Evolutionary conservation across 1,140 invertebrate genomes (phyloP).

Genomic region (Drepana arcuata): DNA sequence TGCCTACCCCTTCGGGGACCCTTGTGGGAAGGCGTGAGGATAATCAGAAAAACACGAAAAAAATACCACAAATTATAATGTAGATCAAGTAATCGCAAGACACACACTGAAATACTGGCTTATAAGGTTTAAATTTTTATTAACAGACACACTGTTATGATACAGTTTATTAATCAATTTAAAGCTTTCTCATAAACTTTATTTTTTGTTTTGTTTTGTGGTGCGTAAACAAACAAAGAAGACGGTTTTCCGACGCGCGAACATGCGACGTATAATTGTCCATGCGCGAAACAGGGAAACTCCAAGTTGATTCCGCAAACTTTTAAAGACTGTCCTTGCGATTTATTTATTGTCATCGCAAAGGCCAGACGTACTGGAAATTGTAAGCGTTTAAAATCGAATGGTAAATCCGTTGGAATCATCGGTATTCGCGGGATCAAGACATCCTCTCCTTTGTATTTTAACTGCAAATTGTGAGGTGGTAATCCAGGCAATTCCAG

Average conservation of each 20-base stretch:
- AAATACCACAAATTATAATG: no score
- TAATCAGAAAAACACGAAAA: no score
- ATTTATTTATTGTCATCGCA: slow-evolving; percentile 69
- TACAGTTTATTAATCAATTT: neutral
- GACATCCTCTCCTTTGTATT: slow-evolving; percentile 26
- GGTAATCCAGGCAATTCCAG: slow-evolving; percentile 37
- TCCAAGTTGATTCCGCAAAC: slow-evolving; percentile 13
- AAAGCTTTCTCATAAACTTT: neutral
- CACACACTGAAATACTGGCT: neutral
- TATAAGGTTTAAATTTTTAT: neutral
- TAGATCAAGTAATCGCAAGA: no score
- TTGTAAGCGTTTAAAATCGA: slow-evolving; percentile 8
- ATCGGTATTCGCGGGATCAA: slow-evolving; percentile 20
- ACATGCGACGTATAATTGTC: neutral
- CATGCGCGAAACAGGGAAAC: slow-evolving; percentile 4
- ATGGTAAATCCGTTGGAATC: slow-evolving; percentile 18
- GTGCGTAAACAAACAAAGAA: neutral
- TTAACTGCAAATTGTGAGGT: slow-evolving; percentile 23
- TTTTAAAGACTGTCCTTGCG: slow-evolving; percentile 58
- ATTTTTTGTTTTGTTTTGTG: neutral
- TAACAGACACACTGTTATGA: neutral
- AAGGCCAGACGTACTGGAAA: slow-evolving; percentile 52
- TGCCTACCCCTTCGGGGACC: no score
- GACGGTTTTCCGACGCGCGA: neutral
- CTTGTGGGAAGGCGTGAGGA: no score